Evolutionary conservation across 2,797 vertebrate species (phyloP).

Genomic region (Parauchenoglanis ngamensis): DNA sequence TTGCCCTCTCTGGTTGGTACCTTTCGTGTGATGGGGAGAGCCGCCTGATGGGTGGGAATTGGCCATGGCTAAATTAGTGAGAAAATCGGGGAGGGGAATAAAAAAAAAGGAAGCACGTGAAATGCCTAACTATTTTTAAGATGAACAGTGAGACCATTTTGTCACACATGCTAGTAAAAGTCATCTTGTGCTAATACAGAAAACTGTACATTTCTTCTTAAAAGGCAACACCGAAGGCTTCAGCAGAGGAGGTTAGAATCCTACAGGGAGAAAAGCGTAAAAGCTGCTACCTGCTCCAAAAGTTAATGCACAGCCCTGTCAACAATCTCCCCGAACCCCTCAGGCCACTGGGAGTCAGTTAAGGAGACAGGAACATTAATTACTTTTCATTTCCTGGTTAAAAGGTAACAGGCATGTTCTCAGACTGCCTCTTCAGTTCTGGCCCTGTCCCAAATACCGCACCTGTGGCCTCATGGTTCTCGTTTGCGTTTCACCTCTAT

Average conservation of each 20-base stretch:
- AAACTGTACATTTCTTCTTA: not conserved
- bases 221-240: not conserved
- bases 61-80: not conserved
- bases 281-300: not conserved
- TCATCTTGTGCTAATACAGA: not conserved
- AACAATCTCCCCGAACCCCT: not conserved
- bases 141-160: not conserved
- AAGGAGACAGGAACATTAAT: not conserved
- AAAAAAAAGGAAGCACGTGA: not conserved
- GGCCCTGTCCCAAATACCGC: not conserved
- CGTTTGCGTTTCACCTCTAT: not conserved
- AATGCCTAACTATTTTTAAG: not conserved
- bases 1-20: not conserved
- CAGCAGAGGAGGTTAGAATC: not conserved
- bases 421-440: not conserved
- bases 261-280: not conserved
- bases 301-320: not conserved
- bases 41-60: not conserved
- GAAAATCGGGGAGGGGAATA: not conserved
- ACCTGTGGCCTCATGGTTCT: not conserved
- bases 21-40: not conserved
- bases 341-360: not conserved
- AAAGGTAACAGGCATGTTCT: slow-evolving; percentile 6
- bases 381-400: slow-evolving; percentile 10
- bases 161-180: not conserved